Percentiles rank a stretch among this genome's conserved stretches.
Evolutionary conservation across 1,140 invertebrate genomes (phyloP).

Genomic region (Drosophila chauvacae): DNA sequence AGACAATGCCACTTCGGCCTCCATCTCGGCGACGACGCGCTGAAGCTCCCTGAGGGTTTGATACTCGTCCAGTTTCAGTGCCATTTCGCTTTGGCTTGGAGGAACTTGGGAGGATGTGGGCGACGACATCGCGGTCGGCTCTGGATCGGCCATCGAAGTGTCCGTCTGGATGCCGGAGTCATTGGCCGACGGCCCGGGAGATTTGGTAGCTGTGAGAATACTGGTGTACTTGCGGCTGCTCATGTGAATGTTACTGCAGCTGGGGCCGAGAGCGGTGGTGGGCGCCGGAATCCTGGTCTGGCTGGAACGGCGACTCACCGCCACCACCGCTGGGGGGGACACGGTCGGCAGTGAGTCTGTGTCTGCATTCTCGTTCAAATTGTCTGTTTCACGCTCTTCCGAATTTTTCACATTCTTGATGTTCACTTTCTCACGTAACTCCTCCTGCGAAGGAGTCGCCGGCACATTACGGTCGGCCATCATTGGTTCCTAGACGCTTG

Average conservation of each 20-base stretch:
- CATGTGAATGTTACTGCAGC: conserved; percentile 1
- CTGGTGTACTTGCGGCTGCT: conserved; percentile 46
- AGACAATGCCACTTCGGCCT: conserved; percentile 51
- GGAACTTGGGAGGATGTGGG: conserved; percentile 9
- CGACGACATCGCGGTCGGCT: neutral
- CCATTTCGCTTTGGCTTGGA: conserved; percentile 4
- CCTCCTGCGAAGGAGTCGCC: conserved; percentile 41
- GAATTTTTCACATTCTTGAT: conserved; percentile 32
- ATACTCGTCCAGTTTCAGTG: conserved; percentile 36
- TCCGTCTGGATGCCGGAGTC: conserved; percentile 60
- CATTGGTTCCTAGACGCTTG: conserved; percentile 25
- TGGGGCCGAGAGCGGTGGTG: conserved; percentile 7
- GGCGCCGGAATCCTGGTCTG: conserved; percentile 60
- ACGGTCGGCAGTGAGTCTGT: neutral
- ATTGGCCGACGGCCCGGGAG: conserved; percentile 9
- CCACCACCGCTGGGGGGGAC: neutral
- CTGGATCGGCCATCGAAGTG: neutral
- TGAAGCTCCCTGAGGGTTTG: conserved; percentile 59
- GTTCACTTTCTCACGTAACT: conserved; percentile 26
- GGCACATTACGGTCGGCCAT: conserved; percentile 64
- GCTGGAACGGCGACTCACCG: neutral
- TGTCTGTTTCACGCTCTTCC: conserved; percentile 11
- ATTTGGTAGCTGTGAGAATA: conserved; percentile 1
- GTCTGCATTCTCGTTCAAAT: neutral
- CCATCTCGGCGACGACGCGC: conserved; percentile 71